Base-by-base conservation (phyloP, 1,140 invertebrate species). In the Dendrolimus punctatus region DNA sequence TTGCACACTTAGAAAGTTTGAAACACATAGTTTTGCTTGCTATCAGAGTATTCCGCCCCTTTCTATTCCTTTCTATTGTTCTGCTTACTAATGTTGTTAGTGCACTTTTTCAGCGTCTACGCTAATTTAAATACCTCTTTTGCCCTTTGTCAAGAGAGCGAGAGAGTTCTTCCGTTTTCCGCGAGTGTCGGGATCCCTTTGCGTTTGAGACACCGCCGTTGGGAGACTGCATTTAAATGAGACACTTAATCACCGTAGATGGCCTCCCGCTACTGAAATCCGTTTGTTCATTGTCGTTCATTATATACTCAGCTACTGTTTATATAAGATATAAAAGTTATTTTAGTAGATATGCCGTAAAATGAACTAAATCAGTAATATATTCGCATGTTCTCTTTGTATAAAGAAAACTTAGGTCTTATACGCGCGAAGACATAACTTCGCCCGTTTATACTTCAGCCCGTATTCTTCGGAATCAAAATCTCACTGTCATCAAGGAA, bases 221-320 rank as follows among this genome's bases (percentile, higher is more conserved):
- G 76, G 71, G 76, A 80, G 79, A 86, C 78, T 86, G 80, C 80
- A 86, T 86, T 84, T 86, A 86, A 86, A 86, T 86, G 78, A 86
- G 80, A 86, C 80, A 86, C 79, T 86, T 84, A 86, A 86, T 86
- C 83, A 86, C 73, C 72, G 75, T 72, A 76, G 69, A 79, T 81
- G 71, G 74, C 73, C 79, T 72, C 68, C 64, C 71, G 68, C 77
- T 83, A 76, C 80, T 81, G 76, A 80, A 47, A 79, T 76, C 57
- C 73, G 69, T 76, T 80, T 72, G 69, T 82, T 76, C 74, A 77
- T 66, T 84, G 23, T 78, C 68, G 73, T 82, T 85, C 70, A 80
- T 80, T 83, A 74, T 63, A 68, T 55, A 60, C 58, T 68, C 67
- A 71, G 69, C 67, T 73, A 75, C 73, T 67, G 60, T 68, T 68